Conservation (phyloP, 2,113 vertebrate species). For the Myrmecophaga tridactyla region DNA sequence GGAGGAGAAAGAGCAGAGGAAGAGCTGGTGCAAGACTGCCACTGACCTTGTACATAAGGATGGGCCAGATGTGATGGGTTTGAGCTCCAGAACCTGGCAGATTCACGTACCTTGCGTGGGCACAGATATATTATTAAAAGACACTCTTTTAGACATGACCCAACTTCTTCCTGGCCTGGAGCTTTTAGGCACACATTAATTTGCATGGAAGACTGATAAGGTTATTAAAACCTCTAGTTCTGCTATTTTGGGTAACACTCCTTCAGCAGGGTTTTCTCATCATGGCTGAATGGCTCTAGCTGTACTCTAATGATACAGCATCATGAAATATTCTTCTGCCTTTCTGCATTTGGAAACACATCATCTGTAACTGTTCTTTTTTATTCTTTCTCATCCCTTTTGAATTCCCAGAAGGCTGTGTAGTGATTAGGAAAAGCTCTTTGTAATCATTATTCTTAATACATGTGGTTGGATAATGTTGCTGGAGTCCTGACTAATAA, state of each 20-base stretch:
- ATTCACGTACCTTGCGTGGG: accelerated
- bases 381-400: background rate
- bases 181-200: background rate
- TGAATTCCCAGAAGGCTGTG: background rate
- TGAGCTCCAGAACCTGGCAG: background rate
- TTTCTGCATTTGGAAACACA: background rate
- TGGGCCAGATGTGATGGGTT: background rate
- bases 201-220: constrained; percentile 45
- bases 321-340: background rate
- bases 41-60: background rate
- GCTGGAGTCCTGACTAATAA: background rate
- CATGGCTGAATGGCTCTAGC: background rate
- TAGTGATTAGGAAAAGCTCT: background rate
- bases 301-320: background rate
- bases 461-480: background rate
- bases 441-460: background rate
- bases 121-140: constrained; percentile 42
- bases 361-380: background rate
- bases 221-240: constrained; percentile 25
- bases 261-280: background rate
- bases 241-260: constrained; percentile 50
- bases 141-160: background rate
- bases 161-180: background rate
- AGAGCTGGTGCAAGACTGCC: background rate
- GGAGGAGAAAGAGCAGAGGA: background rate